phyloP scores from a whole-genome alignment of 2,888 invertebrate species.

The Scotopteryx bipunctaria region DNA sequence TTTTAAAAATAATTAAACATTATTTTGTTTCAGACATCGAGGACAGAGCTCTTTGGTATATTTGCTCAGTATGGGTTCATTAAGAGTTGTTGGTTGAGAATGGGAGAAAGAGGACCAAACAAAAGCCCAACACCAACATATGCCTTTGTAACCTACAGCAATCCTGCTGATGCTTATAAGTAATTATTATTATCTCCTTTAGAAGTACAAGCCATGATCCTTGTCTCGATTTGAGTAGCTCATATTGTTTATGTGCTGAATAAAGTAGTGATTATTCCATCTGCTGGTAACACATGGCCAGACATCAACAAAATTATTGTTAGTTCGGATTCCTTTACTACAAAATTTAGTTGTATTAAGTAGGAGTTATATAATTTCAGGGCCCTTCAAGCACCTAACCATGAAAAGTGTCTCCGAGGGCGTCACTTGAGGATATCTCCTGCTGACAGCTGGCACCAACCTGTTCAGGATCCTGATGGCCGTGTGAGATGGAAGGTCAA shows the following conservation, averaged over 20 bases:
- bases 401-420: constrained; percentile 64
- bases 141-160: constrained; percentile 83
- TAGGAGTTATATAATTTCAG: constrained; percentile 39
- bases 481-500: constrained; percentile 60
- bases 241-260: no score
- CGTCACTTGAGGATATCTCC: constrained; percentile 75
- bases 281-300: no score
- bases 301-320: no score
- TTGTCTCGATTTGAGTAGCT: no score
- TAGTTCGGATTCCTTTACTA: no score
- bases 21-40: constrained; percentile 72
- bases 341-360: no score
- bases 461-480: constrained; percentile 67
- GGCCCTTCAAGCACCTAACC: constrained; percentile 66
- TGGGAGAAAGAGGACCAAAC: constrained; percentile 67
- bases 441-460: constrained; percentile 86
- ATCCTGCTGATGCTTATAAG: constrained; percentile 80
- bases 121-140: constrained; percentile 65
- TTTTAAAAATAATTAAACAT: no score
- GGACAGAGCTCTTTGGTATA: constrained; percentile 77
- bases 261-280: no score
- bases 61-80: constrained; percentile 83
- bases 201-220: no score
- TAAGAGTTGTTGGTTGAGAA: constrained; percentile 80
- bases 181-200: constrained; percentile 42